Conservation (phyloP, 1,140 invertebrate species). For the Ditylenchus dipsaci region DNA sequence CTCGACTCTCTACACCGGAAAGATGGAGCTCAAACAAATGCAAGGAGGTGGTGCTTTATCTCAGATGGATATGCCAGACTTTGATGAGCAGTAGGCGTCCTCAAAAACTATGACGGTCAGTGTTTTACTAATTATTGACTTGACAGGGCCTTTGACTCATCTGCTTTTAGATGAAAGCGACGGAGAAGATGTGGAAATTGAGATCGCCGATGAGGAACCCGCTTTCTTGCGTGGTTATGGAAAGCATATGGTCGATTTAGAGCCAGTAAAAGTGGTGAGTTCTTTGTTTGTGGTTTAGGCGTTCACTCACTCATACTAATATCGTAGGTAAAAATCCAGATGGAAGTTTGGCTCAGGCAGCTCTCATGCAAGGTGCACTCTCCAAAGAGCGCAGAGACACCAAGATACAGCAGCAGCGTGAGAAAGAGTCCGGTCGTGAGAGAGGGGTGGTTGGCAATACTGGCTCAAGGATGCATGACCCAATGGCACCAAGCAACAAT, state of each 20-base stretch:
- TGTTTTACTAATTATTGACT: background rate
- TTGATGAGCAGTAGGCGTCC: slow-evolving; percentile 63
- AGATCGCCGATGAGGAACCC: slow-evolving; percentile 95
- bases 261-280: slow-evolving; percentile 79
- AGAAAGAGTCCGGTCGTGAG: slow-evolving; percentile 71
- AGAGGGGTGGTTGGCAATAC: slow-evolving; percentile 61
- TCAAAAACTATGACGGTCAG: slow-evolving; percentile 60
- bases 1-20: slow-evolving; percentile 92
- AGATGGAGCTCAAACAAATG: slow-evolving; percentile 68
- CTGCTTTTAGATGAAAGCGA: slow-evolving; percentile 65
- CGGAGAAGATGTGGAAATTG: slow-evolving; percentile 98
- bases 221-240: slow-evolving; percentile 77
- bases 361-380: slow-evolving; percentile 97
- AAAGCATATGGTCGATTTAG: slow-evolving; percentile 73
- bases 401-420: slow-evolving; percentile 61
- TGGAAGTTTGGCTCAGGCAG: slow-evolving; percentile 90
- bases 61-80: slow-evolving; percentile 61
- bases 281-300: too few species aligned
- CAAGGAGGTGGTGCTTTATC: slow-evolving; percentile 59
- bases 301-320: too few species aligned
- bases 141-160: background rate
- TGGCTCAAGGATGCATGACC: slow-evolving; percentile 81
- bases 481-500: slow-evolving; percentile 55
- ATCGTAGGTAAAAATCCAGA: slow-evolving; percentile 84
- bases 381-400: slow-evolving; percentile 82